Base-by-base conservation (phyloP, 1,140 invertebrate species). In the Lordiphosa mommai region DNA sequence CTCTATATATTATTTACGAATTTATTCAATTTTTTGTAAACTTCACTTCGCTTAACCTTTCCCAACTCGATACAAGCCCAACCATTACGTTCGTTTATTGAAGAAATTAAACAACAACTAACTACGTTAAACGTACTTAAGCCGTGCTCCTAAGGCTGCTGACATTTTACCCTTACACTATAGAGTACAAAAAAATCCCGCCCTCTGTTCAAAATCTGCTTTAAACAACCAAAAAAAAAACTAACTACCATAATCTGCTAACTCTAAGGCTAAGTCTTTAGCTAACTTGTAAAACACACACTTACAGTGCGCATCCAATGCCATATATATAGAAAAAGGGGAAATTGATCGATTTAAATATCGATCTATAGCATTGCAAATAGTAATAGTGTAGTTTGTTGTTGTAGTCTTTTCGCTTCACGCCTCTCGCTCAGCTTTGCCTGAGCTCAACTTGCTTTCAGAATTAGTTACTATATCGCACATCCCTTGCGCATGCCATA, bases 401-500 rank as follows among this genome's bases (percentile, higher is more conserved):
- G 53, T 37, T 57, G 64, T 64, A 84, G 76, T 82, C 72, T 82
- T 79, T 82, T 79, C 48, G 55, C 57, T 52, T 60, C 20, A 12
- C 46, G 29, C 58, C 38, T 27, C 40, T 55, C 51, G 40, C 55
- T 61, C 46, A 36, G 12, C 6, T 53, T 48, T 44, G 64, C 56
- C 55, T 76, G 46, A 52, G 55, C 84, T 82, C 76, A 87, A 68
- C 82, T 84, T 61, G 49, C 72, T 64, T 65, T 64, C 72, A 80
- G 29, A 47, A 87, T 70, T 84, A 87, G 80, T 89, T 85, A 90
- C 92, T 94, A 96, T 89, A 97, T 93, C 64, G 93, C 93, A 89
- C 95, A 97, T 27, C 95, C 95, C 87, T 93, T 94, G 74, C 92
- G 92, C 38, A 91, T 92, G 32, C 95, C 95, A 76, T 95, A 97